Conservation (phyloP, 2,888 invertebrate genomes). For the Eupithecia subumbrata region DNA sequence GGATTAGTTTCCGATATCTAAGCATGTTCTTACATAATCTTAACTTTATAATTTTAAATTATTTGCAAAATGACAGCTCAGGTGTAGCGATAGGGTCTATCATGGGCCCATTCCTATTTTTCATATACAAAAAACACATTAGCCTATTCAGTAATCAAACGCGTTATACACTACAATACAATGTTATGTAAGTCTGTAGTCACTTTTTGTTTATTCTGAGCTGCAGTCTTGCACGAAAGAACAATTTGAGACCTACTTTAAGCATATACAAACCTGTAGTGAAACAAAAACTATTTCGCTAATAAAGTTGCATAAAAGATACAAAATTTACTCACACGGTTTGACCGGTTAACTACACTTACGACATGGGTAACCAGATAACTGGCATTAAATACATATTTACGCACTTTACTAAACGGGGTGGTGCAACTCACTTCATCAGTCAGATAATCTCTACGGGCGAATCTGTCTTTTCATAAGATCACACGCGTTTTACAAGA, state of each 20-base stretch:
- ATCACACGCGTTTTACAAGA: background rate
- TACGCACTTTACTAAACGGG: constrained; percentile 30
- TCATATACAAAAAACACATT: background rate
- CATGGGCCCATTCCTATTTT: background rate
- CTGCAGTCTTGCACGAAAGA: background rate
- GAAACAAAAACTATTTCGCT: constrained; percentile 7
- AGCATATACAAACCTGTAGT: background rate
- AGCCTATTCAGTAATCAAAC: background rate
- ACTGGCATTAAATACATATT: constrained; percentile 39
- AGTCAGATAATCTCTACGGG: constrained; percentile 19
- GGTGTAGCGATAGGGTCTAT: background rate
- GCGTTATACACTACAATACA: background rate
- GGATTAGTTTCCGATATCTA: background rate
- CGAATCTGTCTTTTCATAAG: background rate
- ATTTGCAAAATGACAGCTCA: background rate
- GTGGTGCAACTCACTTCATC: constrained; percentile 27
- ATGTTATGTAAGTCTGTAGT: background rate
- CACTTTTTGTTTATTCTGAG: background rate
- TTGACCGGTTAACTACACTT: constrained; percentile 31
- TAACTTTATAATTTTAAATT: background rate
- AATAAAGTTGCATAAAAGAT: constrained; percentile 23
- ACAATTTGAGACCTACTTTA: constrained; percentile 6
- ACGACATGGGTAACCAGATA: constrained; percentile 38
- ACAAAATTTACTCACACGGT: constrained; percentile 28
- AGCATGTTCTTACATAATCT: constrained; percentile 1